phyloP scores from a whole-genome alignment of 2,113 vertebrate species.

The Microcebus murinus region DNA sequence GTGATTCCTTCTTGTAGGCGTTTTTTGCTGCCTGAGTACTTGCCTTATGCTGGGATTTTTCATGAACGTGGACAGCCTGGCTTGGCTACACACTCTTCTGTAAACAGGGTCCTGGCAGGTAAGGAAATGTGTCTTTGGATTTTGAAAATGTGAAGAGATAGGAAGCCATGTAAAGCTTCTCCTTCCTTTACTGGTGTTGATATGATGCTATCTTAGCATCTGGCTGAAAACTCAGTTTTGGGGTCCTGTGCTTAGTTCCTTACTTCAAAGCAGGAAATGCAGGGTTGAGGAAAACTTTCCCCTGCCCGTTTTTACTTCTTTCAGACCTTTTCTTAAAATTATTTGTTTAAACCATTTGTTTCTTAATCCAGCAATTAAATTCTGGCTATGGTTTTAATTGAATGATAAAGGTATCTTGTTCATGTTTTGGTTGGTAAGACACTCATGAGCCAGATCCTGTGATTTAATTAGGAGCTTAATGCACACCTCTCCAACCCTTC shows the following conservation, averaged over 20 bases:
- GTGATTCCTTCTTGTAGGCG: conserved; percentile 86
- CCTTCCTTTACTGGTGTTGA: not conserved
- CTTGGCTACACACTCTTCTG: conserved; percentile 97
- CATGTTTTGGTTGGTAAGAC: conserved; percentile 80
- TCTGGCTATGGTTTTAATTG: conserved; percentile 82
- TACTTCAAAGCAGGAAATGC: not conserved
- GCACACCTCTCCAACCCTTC: conserved; percentile 78
- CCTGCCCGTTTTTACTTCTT: not conserved
- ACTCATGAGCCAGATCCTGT: conserved; percentile 75
- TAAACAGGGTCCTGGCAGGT: conserved; percentile 98
- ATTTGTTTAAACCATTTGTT: conserved; percentile 66
- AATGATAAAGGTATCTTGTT: conserved; percentile 85
- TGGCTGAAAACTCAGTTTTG: conserved; percentile 34
- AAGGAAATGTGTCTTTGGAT: conserved; percentile 76
- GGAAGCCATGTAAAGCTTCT: not conserved
- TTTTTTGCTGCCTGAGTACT: conserved; percentile 97
- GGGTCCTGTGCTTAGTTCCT: not conserved
- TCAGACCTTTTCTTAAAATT: not conserved
- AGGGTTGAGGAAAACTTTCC: conserved; percentile 4
- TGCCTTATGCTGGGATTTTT: conserved; percentile 99
- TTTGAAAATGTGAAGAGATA: not conserved
- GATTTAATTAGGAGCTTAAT: conserved; percentile 86
- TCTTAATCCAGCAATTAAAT: conserved; percentile 83
- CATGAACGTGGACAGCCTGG: conserved; percentile 98
- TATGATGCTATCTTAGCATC: not conserved